These are phyloP conservation scores for Paedocypris micromegethes DNA, from an alignment of 2,797 vertebrate genomes.

Conservation along the genomic window DNA sequence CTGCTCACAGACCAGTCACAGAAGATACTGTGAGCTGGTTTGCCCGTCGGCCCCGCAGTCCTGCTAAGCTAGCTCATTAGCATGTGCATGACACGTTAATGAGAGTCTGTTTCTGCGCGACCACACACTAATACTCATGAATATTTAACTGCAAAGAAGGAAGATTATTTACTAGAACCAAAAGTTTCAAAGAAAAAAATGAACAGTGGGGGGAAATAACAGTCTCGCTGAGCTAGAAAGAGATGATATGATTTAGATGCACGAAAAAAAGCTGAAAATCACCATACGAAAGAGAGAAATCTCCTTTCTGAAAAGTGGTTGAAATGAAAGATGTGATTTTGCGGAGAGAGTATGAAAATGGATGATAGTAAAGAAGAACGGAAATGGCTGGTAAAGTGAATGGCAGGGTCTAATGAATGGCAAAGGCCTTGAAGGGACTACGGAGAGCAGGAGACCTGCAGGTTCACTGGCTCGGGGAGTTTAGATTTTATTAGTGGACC, in stretches of 20 bases:
- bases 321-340: conserved; percentile 8
- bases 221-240: conserved; percentile 4
- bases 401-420: conserved; percentile 24
- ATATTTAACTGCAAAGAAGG: conserved; percentile 18
- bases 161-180: conserved; percentile 2
- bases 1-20: background rate
- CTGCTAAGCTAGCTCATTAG: conserved; percentile 28
- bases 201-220: conserved; percentile 2
- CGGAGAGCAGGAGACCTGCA: conserved; percentile 7
- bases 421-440: conserved; percentile 3
- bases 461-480: conserved; percentile 3
- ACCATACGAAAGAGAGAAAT: conserved; percentile 24
- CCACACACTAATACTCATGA: conserved; percentile 35
- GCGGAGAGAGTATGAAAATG: conserved; percentile 11
- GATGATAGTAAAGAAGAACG: conserved; percentile 14
- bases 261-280: conserved; percentile 21
- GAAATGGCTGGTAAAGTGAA: conserved; percentile 15
- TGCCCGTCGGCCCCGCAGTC: conserved; percentile 25
- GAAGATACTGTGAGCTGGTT: conserved; percentile 4
- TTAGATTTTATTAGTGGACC: conserved; percentile 35
- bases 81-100: conserved; percentile 28
- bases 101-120: conserved; percentile 28
- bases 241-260: conserved; percentile 13
- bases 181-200: background rate
- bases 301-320: conserved; percentile 19